Base-by-base conservation (phyloP, 2,888 invertebrate species). In the Pseudoips prasinana region DNA sequence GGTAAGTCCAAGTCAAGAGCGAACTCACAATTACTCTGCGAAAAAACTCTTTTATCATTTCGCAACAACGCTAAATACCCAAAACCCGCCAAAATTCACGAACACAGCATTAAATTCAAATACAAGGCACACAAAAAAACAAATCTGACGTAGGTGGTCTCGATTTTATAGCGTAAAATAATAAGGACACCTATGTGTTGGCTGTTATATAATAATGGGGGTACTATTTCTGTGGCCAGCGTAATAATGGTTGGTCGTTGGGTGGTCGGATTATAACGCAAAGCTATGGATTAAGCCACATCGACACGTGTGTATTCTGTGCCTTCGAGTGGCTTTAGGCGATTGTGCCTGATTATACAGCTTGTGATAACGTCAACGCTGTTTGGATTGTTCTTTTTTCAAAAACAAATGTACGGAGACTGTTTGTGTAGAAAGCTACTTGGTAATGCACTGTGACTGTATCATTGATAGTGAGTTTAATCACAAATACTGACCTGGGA, bases 181-280 rank as follows among this genome's bases (percentile, higher is more conserved):
- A 82, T 82, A 79, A 75, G 73, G 63, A 73, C 71, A 77, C 66
- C 78, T 80, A 80, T 74, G 65, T 70, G 70, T 73, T 73, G 64
- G 75, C 71, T 76, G 79, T 70, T 79, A 75, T 74, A 72, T 83
- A 82, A 86, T 86, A 83, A 81, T 81, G 71, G 78, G 78, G 76
- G 76, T 74, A 73, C 69, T 60, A 71, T 73, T 71, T 69, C 73
- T 75, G 72, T 77, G 78, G 79, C 73, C 82, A 81, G 76, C 57
- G 70, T 75, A 72, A 65, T 72, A 66, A 64, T 67, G 52, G 58
- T 70, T 74, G 69, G 78, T 63, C 69, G 70, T 66, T 81, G 86
- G 87, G 87, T 88, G 87, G 87, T 85, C 87, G 86, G 83, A 83
- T 83, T 80, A 82, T 69, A 62, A 60, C 42, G 73, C 67, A 78